Conservation (phyloP, 2,113 vertebrate genomes). For the pig (Sus scrofa) region T2T-Sscrofa CM000817.6:31389501-31390000, state of each 20-base stretch:
- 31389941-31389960: too few relatives aligned
- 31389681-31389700: not conserved
- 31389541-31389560: slow-evolving; percentile 5
- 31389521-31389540: slow-evolving; percentile 45
- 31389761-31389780: not conserved
- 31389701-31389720: too few relatives aligned
- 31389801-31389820: not conserved
- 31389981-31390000: too few relatives aligned
- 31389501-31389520: not conserved
- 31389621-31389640: not conserved
- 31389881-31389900: not conserved
- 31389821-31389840: not conserved
- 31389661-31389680: not conserved
- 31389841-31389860: not conserved
- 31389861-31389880: not conserved
- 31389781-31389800: not conserved
- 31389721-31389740: not conserved
- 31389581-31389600: slow-evolving; percentile 2
- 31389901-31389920: not conserved
- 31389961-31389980: too few relatives aligned
- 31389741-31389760: not conserved
- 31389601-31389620: not conserved
- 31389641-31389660: not conserved
- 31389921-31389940: too few relatives aligned
- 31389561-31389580: not conserved